Conservation (phyloP, 2,797 vertebrate genomes). For the Epinephelus awoara region DNA sequence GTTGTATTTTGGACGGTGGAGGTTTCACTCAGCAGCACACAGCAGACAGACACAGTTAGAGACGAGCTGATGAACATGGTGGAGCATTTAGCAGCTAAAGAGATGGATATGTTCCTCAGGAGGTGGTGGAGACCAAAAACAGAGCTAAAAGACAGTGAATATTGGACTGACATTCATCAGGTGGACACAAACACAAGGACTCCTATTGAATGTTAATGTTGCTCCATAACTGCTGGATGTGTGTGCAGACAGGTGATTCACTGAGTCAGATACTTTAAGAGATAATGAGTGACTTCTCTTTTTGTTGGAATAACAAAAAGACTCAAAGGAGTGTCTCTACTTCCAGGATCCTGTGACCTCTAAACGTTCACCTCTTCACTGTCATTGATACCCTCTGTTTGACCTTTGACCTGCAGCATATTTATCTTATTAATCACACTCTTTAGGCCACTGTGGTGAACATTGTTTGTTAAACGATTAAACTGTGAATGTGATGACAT, state of each 20-base stretch:
- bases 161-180: too few relatives aligned
- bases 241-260: constrained; percentile 14
- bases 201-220: too few relatives aligned
- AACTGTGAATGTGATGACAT: constrained; percentile 7
- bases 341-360: constrained; percentile 7
- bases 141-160: too few relatives aligned
- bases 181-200: too few relatives aligned
- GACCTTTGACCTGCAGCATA: constrained; percentile 7
- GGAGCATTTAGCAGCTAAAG: too few relatives aligned
- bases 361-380: constrained; percentile 20
- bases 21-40: too few relatives aligned
- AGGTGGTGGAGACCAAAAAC: too few relatives aligned
- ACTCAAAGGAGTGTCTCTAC: background rate
- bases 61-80: too few relatives aligned
- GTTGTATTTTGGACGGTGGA: too few relatives aligned
- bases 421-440: background rate
- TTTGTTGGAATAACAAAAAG: constrained; percentile 10
- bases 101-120: too few relatives aligned
- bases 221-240: background rate
- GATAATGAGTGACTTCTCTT: constrained; percentile 18
- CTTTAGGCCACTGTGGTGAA: background rate
- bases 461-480: constrained; percentile 9
- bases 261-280: background rate
- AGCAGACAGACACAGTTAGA: too few relatives aligned
- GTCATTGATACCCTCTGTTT: constrained; percentile 5